Evolutionary conservation across 2,113 vertebrate genomes (phyloP).

Genomic region (Echinops telfairi): DNA sequence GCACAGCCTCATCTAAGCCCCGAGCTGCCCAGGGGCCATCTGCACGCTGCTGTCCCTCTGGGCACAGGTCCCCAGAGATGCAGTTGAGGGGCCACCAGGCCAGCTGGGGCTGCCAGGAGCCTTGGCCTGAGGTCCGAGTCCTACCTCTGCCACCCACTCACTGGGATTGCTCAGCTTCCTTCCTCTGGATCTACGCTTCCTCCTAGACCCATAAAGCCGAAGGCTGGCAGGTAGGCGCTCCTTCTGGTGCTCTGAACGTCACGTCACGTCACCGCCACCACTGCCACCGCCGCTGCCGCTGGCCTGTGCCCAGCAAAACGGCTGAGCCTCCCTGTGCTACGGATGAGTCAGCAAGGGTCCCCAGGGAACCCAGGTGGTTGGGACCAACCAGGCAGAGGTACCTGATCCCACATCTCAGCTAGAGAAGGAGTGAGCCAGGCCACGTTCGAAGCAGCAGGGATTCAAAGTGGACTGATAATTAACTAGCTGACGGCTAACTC

Average conservation of each 20-base stretch:
- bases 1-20: background rate
- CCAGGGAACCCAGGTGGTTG: background rate
- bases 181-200: background rate
- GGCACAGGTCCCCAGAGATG: background rate
- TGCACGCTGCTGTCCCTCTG: background rate
- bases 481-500: no score
- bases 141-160: background rate
- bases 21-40: background rate
- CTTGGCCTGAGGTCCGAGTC: background rate
- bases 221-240: no score
- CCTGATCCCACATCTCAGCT: background rate
- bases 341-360: background rate
- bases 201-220: accelerated
- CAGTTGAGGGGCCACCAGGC: background rate
- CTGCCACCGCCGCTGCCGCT: no score
- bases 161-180: background rate
- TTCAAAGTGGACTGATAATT: no score
- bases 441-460: background rate
- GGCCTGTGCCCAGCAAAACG: accelerated
- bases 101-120: background rate
- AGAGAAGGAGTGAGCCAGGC: background rate
- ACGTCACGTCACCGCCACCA: background rate
- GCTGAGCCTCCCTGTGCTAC: background rate
- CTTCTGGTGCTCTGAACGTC: no score
- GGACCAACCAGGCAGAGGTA: background rate